Base-by-base conservation (phyloP, 2,113 vertebrate species). In the Fukomys damarensis region DNA sequence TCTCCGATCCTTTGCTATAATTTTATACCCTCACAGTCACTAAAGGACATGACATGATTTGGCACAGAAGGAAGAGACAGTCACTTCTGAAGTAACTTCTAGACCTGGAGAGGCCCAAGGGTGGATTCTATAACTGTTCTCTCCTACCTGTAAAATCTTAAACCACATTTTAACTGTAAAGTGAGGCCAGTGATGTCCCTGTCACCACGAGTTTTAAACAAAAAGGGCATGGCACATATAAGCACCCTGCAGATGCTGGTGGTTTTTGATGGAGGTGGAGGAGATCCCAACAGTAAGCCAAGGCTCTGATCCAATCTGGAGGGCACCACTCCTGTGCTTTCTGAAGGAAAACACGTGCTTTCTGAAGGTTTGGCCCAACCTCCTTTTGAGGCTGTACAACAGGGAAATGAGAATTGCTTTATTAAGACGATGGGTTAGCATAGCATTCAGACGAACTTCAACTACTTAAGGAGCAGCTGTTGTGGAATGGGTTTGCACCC, bases 331-430 rank as follows among this genome's bases (percentile, higher is more conserved):
- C 35, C 65, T 14, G 38, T 66, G 65, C 61, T 95, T 94, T 74
- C 96, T 59, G 76, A 16, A 20, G 30, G n/a, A n/a, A n/a, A n/a
- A n/a, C n/a, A n/a, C n/a, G 38, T 66, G 65, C 61, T 95, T 94
- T 74, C 96, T 59, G 76, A 16, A 20, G 30, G n/a, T 54, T 79
- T 70, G 68, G 46, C 41, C 52, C 82, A 59, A 80, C 16, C 30
- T 0, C 49, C 26, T 56, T 91, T 52, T 68, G 46, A 66, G 38
- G 13, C 13, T 61, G 28, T 49, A 68, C 74, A 84, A 63, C 0
- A 83, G 28, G 63, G 77, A 30, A 77, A 52, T 14, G 59, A 96
- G 32, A 54, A 74, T 24, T n/a, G 7, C 11, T 82, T 82, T 59
- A n/a, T n/a, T 41, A 91, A 68, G 65, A 46, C 59, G 56, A 52